A percentile compares a stretch with the other conserved stretches of the same genome.
Evolutionary conservation across 2,113 vertebrate species (phyloP).

Genomic region (Anas platyrhynchos): DNA sequence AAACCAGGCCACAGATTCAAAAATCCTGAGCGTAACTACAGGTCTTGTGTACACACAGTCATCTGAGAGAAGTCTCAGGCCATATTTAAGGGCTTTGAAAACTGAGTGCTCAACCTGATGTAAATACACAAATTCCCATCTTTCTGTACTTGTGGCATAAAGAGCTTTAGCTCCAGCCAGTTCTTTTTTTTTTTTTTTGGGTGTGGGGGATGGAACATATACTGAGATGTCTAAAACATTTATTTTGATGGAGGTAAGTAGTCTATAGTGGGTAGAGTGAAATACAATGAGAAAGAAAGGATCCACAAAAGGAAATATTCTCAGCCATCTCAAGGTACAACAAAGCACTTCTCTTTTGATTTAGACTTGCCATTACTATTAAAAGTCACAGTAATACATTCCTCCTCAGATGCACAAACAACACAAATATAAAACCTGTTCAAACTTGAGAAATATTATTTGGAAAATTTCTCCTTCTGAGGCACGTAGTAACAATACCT

Average conservation of each 20-base stretch:
- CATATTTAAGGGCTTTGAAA: neutral
- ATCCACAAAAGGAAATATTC: neutral
- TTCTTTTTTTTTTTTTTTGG: neutral
- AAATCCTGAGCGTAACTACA: neutral
- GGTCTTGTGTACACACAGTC: neutral
- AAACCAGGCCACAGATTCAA: neutral
- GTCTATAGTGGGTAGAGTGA: neutral
- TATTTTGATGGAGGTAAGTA: neutral
- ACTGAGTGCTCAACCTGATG: neutral
- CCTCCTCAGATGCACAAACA: neutral
- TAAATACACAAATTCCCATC: neutral
- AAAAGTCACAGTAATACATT: neutral
- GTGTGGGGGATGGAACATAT: no score
- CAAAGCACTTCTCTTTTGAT: neutral
- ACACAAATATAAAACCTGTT: neutral
- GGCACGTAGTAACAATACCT: neutral
- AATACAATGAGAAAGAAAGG: neutral
- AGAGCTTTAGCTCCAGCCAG: neutral
- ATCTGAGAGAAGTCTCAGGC: neutral
- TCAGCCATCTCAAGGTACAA: neutral
- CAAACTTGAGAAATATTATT: neutral
- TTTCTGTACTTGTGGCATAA: neutral
- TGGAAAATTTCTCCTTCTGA: neutral
- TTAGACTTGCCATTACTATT: neutral
- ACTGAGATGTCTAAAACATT: neutral